Conservation (phyloP, 2,888 invertebrate genomes). For the Cremastinae sp. region DNA sequence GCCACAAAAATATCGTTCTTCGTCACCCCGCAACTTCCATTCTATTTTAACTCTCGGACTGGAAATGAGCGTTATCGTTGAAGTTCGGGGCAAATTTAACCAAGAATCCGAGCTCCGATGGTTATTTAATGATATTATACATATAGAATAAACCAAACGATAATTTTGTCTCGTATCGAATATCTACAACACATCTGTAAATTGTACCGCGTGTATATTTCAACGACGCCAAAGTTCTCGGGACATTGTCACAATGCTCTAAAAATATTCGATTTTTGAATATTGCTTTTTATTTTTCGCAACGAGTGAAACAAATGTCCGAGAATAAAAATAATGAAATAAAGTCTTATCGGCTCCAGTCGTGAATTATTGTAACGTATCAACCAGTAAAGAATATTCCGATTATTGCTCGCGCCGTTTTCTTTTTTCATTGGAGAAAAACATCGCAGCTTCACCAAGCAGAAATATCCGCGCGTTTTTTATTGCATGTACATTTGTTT, state of each 20-base stretch:
- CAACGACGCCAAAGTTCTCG: too few species aligned
- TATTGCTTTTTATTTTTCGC: too few species aligned
- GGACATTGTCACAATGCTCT: not conserved
- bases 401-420: slow-evolving; percentile 49
- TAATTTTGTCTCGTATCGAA: slow-evolving; percentile 5
- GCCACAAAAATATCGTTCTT: slow-evolving; percentile 30
- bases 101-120: slow-evolving; percentile 19
- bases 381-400: slow-evolving; percentile 12
- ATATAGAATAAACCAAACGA: slow-evolving; percentile 23
- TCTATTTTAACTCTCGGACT: slow-evolving; percentile 48
- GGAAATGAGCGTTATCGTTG: slow-evolving; percentile 48
- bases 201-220: too few species aligned
- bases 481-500: too few species aligned
- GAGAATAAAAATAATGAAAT: slow-evolving; percentile 31
- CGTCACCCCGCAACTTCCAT: slow-evolving; percentile 30
- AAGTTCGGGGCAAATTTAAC: slow-evolving; percentile 34
- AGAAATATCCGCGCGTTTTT: too few species aligned
- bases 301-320: not conserved
- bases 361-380: slow-evolving; percentile 51
- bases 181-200: too few species aligned
- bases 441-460: slow-evolving; percentile 35
- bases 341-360: slow-evolving; percentile 57
- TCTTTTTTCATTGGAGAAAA: slow-evolving; percentile 35
- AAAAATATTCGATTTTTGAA: not conserved
- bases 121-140: slow-evolving; percentile 1